Conservation (phyloP, 2,113 vertebrate species). For the Meles meles region DNA sequence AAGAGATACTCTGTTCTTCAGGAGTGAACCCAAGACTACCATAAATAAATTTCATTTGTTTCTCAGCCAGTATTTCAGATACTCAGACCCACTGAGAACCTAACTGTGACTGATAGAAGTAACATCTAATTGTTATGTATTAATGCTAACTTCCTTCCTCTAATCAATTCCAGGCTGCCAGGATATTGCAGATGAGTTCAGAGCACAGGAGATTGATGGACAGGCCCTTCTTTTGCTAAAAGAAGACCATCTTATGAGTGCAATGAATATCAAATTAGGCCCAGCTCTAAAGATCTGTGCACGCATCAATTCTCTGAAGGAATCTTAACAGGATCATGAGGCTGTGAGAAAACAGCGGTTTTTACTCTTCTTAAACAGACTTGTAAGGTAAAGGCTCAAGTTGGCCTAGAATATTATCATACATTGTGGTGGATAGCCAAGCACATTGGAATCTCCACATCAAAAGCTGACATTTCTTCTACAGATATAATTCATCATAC, state of each 20-base stretch:
- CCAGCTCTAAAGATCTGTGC: conserved; percentile 98
- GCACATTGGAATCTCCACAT: conserved; percentile 36
- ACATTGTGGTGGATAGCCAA: conserved; percentile 73
- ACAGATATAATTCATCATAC: conserved; percentile 69
- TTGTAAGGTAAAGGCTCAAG: conserved; percentile 69
- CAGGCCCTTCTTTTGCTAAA: conserved; percentile 97
- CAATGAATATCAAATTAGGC: conserved; percentile 99
- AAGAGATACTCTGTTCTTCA: background rate
- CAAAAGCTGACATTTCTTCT: conserved; percentile 72
- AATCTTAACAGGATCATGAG: conserved; percentile 82
- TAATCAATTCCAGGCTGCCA: conserved; percentile 88
- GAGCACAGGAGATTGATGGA: conserved; percentile 97
- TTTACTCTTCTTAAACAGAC: conserved; percentile 67
- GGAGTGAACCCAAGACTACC: conserved; percentile 17
- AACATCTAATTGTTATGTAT: background rate
- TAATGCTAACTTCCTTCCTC: conserved; percentile 34
- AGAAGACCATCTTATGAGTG: conserved; percentile 98
- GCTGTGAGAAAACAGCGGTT: conserved; percentile 47
- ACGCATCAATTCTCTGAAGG: conserved; percentile 95
- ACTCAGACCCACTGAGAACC: conserved; percentile 26
- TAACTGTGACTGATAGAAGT: conserved; percentile 26
- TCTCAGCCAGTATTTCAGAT: conserved; percentile 57
- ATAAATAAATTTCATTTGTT: conserved; percentile 40
- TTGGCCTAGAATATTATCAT: conserved; percentile 66
- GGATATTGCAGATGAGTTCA: conserved; percentile 96